Evolutionary conservation across 2,888 invertebrate genomes (phyloP).

Genomic region (Aleiodes leptofemur): DNA sequence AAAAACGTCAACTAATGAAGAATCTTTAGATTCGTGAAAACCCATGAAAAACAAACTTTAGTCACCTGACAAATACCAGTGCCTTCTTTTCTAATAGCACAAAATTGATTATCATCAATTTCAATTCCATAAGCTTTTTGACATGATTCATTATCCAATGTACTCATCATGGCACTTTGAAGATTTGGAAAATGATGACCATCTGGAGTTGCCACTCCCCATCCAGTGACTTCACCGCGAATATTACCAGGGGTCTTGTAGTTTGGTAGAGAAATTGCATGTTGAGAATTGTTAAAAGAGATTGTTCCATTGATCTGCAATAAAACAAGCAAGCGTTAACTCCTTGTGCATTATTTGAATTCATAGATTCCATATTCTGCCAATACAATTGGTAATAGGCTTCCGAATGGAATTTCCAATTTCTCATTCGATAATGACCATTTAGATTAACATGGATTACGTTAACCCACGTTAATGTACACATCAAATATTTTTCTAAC

Average conservation of each 20-base stretch:
- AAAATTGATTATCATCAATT: conserved; percentile 28
- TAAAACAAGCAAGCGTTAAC: too few species aligned
- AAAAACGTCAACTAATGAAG: background rate
- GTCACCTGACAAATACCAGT: conserved; percentile 48
- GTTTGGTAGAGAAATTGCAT: background rate
- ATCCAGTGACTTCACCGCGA: background rate
- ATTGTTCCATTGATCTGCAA: too few species aligned
- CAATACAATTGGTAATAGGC: too few species aligned
- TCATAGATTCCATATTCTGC: too few species aligned
- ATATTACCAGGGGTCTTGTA: background rate
- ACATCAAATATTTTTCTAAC: too few species aligned
- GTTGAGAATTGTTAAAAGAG: too few species aligned
- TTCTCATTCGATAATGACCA: too few species aligned
- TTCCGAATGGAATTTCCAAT: too few species aligned
- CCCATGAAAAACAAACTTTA: conserved; percentile 11
- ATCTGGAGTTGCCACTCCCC: background rate
- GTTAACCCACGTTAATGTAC: too few species aligned
- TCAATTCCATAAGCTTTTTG: background rate
- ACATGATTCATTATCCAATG: background rate
- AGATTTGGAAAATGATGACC: background rate
- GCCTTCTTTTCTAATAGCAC: conserved; percentile 25
- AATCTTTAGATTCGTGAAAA: background rate
- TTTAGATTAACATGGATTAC: too few species aligned
- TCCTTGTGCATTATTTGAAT: too few species aligned
- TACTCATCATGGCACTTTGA: background rate